Conservation (phyloP, 1,140 invertebrate genomes). For the Drosophila pruinosa region DNA sequence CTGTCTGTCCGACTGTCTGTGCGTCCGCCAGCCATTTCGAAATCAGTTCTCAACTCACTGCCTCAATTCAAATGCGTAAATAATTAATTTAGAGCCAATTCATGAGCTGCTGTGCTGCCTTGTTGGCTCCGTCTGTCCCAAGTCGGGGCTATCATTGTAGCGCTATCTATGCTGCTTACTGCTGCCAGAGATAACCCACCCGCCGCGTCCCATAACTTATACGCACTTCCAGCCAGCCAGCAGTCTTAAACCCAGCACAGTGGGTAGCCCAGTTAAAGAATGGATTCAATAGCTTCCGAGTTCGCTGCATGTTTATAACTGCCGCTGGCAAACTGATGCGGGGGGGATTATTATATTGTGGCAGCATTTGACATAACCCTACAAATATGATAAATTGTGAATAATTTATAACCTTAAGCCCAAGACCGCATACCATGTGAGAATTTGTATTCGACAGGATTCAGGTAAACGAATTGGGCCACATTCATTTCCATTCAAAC, state of each 20-base stretch:
- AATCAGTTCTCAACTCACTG: conserved; percentile 74
- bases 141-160: conserved; percentile 9
- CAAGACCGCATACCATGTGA: neutral
- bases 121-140: neutral
- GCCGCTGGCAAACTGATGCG: neutral
- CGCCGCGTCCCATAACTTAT: conserved; percentile 67
- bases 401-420: neutral
- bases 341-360: neutral
- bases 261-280: conserved; percentile 7
- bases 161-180: conserved; percentile 32
- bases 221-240: neutral
- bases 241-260: conserved; percentile 15
- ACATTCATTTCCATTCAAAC: conserved; percentile 10
- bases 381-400: conserved; percentile 4
- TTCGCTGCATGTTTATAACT: neutral
- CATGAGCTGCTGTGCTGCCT: conserved; percentile 48
- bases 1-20: neutral
- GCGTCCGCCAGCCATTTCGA: conserved; percentile 60
- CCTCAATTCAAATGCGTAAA: conserved; percentile 78
- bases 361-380: neutral
- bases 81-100: conserved; percentile 79
- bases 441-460: neutral
- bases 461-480: conserved; percentile 1
- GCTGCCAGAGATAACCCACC: conserved; percentile 65
- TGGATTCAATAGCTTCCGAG: neutral